Evolutionary conservation across 2,888 invertebrate species (phyloP).

Genomic region (Ommatoiulus sabulosus): DNA sequence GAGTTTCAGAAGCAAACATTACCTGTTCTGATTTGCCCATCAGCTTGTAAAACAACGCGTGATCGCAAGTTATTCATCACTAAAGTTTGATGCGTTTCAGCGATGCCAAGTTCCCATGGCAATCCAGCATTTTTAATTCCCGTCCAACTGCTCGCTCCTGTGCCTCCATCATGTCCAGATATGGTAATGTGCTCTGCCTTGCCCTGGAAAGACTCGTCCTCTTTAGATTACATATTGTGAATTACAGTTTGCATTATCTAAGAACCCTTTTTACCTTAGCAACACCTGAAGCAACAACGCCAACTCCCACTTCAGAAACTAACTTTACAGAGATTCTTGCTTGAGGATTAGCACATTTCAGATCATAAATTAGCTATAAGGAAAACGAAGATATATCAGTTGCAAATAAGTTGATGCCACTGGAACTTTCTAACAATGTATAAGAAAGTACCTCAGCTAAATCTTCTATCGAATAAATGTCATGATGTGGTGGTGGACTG

Average conservation of each 20-base stretch:
- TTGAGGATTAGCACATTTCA: constrained; percentile 95
- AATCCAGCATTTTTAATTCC: constrained; percentile 98
- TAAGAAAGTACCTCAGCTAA: constrained; percentile 78
- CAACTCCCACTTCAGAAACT: constrained; percentile 98
- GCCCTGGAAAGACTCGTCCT: constrained; percentile 73
- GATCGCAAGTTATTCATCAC: constrained; percentile 93
- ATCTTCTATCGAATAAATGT: constrained; percentile 99
- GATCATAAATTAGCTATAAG: constrained; percentile 86
- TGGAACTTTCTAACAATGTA: not conserved
- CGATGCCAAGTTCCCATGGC: constrained; percentile 98
- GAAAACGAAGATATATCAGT: constrained; percentile 17
- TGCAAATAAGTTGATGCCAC: not conserved
- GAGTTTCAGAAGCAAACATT: not conserved
- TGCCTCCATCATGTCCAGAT: constrained; percentile 99
- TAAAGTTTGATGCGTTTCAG: constrained; percentile 98
- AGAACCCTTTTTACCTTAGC: constrained; percentile 79
- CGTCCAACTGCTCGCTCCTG: constrained; percentile 99
- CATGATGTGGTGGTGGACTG: constrained; percentile 99
- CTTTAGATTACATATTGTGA: not conserved
- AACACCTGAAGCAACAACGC: constrained; percentile 98
- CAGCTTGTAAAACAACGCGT: constrained; percentile 94
- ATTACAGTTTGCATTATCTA: constrained; percentile 53
- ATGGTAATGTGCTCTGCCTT: constrained; percentile 99
- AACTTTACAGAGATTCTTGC: constrained; percentile 97
- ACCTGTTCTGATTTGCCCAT: constrained; percentile 79